These are phyloP conservation scores for Pachyrhynchus sulphureomaculatus DNA, from an alignment of 1,140 invertebrate species.

Conservation along the genomic window DNA sequence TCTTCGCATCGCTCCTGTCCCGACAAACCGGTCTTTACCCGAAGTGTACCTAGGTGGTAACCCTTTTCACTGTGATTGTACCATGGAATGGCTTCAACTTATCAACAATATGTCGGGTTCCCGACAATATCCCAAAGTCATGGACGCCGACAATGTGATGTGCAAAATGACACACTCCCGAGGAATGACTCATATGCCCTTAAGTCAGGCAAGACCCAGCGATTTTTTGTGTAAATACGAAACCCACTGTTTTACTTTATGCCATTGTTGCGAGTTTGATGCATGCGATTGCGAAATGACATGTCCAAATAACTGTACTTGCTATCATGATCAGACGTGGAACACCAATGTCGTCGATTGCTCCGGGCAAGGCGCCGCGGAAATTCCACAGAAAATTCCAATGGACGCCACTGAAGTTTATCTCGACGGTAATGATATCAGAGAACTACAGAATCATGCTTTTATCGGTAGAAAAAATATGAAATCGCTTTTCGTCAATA, in stretches of 20 bases:
- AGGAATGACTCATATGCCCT: conserved; percentile 66
- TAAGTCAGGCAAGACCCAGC: conserved; percentile 66
- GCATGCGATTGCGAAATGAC: conserved; percentile 95
- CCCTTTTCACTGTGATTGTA: conserved; percentile 88
- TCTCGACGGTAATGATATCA: conserved; percentile 85
- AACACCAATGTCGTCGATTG: conserved; percentile 91
- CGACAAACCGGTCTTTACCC: conserved; percentile 67
- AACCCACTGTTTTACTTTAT: conserved; percentile 89
- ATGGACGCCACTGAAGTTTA: conserved; percentile 94
- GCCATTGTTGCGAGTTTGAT: conserved; percentile 92
- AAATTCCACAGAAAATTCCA: conserved; percentile 81
- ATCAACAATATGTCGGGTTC: conserved; percentile 81
- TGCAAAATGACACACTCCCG: conserved; percentile 79
- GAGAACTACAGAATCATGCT: conserved; percentile 80
- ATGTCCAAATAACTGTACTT: conserved; percentile 87
- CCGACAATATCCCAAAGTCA: conserved; percentile 79
- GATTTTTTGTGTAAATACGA: conserved; percentile 90
- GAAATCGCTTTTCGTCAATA: conserved; percentile 81
- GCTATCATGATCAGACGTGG: conserved; percentile 91
- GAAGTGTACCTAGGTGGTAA: conserved; percentile 89
- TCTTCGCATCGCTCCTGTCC: conserved; percentile 71
- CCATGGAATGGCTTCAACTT: conserved; percentile 87
- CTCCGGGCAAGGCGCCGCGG: conserved; percentile 71
- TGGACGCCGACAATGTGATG: conserved; percentile 84
- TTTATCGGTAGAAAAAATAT: conserved; percentile 92